Evolutionary conservation across 2,888 invertebrate genomes (phyloP).

Genomic region (Harpalus rubripes): DNA sequence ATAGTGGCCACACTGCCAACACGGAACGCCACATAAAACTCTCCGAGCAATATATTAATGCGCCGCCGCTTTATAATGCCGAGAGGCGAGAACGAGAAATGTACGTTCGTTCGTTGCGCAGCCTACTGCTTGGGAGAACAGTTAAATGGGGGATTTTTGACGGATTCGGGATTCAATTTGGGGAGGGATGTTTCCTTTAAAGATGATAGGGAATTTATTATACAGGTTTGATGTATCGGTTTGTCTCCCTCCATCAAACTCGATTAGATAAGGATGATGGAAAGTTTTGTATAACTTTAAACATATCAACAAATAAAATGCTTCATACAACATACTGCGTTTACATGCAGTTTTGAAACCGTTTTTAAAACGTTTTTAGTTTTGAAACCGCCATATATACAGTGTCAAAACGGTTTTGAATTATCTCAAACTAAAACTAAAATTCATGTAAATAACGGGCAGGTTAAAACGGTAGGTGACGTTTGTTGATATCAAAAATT

Average conservation of each 20-base stretch:
- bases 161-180: background rate
- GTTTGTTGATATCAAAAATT: too few species aligned
- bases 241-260: background rate
- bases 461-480: too few species aligned
- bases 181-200: background rate
- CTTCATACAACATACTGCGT: too few species aligned
- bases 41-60: constrained; percentile 57
- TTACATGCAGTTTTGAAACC: too few species aligned
- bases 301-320: too few species aligned
- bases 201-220: background rate
- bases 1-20: constrained; percentile 47
- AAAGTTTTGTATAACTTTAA: too few species aligned
- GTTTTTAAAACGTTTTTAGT: too few species aligned
- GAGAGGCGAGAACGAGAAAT: background rate
- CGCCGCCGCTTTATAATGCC: constrained; percentile 26
- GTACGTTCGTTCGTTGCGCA: background rate
- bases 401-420: too few species aligned
- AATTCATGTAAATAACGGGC: too few species aligned
- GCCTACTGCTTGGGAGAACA: background rate
- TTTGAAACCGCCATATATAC: too few species aligned
- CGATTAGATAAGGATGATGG: background rate
- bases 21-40: constrained; percentile 50
- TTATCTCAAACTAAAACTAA: too few species aligned
- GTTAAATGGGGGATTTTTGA: background rate
- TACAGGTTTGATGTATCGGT: background rate